Evolutionary conservation across 2,888 invertebrate genomes (phyloP).

Genomic region (Hoplodrina blanda): DNA sequence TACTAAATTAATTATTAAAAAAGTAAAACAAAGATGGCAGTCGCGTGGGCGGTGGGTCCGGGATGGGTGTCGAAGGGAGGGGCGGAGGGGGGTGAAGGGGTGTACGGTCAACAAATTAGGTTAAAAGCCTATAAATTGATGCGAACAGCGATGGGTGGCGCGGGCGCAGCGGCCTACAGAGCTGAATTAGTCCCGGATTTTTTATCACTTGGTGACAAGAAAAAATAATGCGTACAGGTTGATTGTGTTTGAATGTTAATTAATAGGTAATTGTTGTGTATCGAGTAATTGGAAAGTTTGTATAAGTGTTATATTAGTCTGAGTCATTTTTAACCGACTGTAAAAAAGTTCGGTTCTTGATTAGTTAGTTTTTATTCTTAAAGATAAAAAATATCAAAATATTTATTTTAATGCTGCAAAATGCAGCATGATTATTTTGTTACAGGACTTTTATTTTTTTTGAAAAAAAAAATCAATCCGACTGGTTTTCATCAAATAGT

Average conservation of each 20-base stretch:
- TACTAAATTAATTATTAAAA: constrained; percentile 80
- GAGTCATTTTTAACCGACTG: no score
- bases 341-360: no score
- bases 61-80: constrained; percentile 50
- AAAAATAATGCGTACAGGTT: constrained; percentile 81
- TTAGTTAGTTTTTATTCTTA: no score
- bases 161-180: constrained; percentile 81
- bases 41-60: constrained; percentile 75
- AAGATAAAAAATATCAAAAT: no score
- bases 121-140: constrained; percentile 90
- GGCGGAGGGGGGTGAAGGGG: constrained; percentile 43
- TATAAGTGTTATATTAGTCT: no score
- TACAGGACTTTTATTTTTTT: no score
- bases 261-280: constrained; percentile 21
- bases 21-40: constrained; percentile 70
- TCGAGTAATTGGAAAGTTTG: not conserved
- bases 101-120: constrained; percentile 87
- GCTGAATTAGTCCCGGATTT: constrained; percentile 87
- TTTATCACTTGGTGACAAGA: constrained; percentile 88
- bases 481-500: no score
- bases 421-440: no score
- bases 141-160: constrained; percentile 88
- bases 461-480: no score
- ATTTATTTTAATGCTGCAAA: no score
- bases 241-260: constrained; percentile 56